Base-by-base conservation (phyloP, 2,797 vertebrate species). In the Huso huso region DNA sequence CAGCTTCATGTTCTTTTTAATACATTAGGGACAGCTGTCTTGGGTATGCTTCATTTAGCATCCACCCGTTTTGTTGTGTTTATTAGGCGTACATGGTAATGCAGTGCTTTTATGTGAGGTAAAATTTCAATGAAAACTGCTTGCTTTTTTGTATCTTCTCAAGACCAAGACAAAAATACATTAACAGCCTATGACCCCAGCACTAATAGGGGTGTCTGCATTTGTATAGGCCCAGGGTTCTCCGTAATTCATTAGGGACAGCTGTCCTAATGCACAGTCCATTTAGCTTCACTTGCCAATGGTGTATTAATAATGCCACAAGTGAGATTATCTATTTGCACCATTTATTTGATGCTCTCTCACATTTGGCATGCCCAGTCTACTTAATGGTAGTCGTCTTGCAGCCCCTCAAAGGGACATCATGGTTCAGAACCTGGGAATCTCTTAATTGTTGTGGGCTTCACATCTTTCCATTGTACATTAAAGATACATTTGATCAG, bases 1-100 rank as follows among this genome's bases (percentile, higher is more conserved):
- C 65, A 59, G 65, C 65, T 52, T 49, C 11, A 52, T 58, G 49
- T 37, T 67, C 10, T 50, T 67, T 66, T 72, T 75, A 80, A 79
- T 77, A 67, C 72, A 80, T 79, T 63, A 74, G 74, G 66, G 77
- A 84, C 83, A 87, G 85, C 78, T 88, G 82, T 80, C 73, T 70
- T 63, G 68, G 83, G 76, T 76, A 77, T 75, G 83, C 80, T 75
- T 86, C 82, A 89, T 86, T 88, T 83, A 82, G 75, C 70, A 50
- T 76, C 74, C 80, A 78, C 79, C 78, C 78, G 77, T 71, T 78
- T 70, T 69, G 70, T 79, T 78, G 74, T 63, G 66, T 73, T 78
- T 82, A 82, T 58, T 58, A 49, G 53, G 51, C 51, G 10, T 59
- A 49, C 57, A 12, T 50, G 37, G 53, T 66, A 57, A 58, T 57